Base-by-base conservation (phyloP, 2,113 vertebrate genomes). In the Caranx ignobilis region DNA sequence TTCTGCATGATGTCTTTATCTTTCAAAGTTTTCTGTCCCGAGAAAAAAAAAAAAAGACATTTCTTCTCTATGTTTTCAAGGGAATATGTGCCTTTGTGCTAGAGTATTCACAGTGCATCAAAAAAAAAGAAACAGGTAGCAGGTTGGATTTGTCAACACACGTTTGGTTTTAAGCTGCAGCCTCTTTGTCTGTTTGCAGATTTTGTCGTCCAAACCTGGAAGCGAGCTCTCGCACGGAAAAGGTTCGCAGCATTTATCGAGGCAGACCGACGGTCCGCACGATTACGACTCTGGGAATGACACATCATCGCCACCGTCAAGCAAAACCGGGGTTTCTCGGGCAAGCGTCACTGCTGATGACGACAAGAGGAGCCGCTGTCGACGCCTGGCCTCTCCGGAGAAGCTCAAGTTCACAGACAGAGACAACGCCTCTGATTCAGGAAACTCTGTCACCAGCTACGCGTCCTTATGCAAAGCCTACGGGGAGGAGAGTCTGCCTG, bases 211-310 rank as follows among this genome's bases (percentile, higher is more conserved):
- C 89, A 95, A 95, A 83, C 83, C 91, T 74, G 91, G 87, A 87
- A 95, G 92, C 89, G 94, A 95, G 89, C 93, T 95, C 91, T 96
- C 96, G 91, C 95, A 91, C 87, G 95, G 95, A 95, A 89, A 95
- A 91, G 94, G 94, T 85, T 90, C 94, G 87, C 92, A 87, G 59
- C 94, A 89, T 89, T 92, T 93, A 71, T 79, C 93, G 84, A 90
- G 87, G 82, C 94, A 92, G 72, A 93, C 91, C 15, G 95, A 95
- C 91, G 94, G 91, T 64, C 95, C 94, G 37, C 96, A 96, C 75
- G 97, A 99, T 94, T 98, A 97, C 77, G 97, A 99, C 94, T 99
- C 98, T 21, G 98, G 98, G 90, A 97, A 99, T 61, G 98, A 99
- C 93, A 99, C 97, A 2, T 97, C 96, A 71, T 99, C 98, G 7